Evolutionary conservation across 2,113 vertebrate genomes (phyloP).

Genomic region (Eidolon helvum): DNA sequence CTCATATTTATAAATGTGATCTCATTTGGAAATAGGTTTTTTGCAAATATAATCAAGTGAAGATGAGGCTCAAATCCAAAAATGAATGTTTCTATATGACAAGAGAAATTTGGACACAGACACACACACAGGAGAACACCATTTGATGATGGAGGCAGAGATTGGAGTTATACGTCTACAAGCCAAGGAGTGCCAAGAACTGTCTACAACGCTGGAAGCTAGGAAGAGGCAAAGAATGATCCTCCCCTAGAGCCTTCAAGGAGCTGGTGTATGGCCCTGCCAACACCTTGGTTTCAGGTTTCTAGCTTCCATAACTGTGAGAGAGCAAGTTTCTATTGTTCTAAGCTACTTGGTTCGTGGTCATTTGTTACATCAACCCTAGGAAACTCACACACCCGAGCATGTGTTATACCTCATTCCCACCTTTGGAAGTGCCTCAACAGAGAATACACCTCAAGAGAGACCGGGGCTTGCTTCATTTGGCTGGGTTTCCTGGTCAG

Average conservation of each 20-base stretch:
- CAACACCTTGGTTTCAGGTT: not conserved
- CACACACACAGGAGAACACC: not conserved
- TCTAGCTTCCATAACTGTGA: not conserved
- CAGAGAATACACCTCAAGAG: not conserved
- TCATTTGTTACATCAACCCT: not conserved
- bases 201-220: not conserved
- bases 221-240: not conserved
- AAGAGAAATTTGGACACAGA: not conserved
- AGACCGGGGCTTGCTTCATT: not conserved
- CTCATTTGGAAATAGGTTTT: not conserved
- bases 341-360: not conserved
- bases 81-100: not conserved
- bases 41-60: not conserved
- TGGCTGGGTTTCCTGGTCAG: not conserved
- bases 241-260: not conserved
- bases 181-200: not conserved
- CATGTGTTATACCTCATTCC: not conserved
- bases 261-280: not conserved
- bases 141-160: not conserved
- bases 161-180: not conserved
- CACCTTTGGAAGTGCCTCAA: not conserved
- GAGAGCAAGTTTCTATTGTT: not conserved
- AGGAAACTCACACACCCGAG: not conserved
- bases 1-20: not conserved
- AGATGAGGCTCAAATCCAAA: not conserved